phyloP scores from a whole-genome alignment of 1,140 invertebrate species.

The Brachystomella parvula region DNA sequence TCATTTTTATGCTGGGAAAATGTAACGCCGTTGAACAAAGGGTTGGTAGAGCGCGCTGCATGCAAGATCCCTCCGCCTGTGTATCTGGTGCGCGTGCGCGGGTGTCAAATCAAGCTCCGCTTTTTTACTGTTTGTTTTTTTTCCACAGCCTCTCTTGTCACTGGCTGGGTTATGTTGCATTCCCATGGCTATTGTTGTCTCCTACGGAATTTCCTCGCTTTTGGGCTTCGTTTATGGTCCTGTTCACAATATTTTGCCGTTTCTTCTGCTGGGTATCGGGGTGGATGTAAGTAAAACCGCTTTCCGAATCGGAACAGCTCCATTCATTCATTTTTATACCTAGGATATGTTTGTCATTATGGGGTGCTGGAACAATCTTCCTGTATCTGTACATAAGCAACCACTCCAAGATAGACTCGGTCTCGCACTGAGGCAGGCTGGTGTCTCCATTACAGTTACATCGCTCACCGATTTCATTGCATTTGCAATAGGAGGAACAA shows the following conservation, averaged over 20 bases:
- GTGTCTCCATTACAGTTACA: conserved; percentile 72
- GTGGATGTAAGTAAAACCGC: conserved; percentile 49
- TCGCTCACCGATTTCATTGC: conserved; percentile 74
- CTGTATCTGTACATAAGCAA: conserved; percentile 21
- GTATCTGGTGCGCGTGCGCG: too few relatives aligned
- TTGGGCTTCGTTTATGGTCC: conserved; percentile 67
- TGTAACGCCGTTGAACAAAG: conserved; percentile 65
- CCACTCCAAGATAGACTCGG: conserved; percentile 54
- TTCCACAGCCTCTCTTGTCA: conserved; percentile 50
- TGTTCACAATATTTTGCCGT: conserved; percentile 70
- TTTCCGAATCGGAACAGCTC: not conserved
- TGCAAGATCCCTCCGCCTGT: too few relatives aligned
- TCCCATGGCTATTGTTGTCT: conserved; percentile 64
- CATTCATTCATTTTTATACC: not conserved
- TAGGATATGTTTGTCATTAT: conserved; percentile 72
- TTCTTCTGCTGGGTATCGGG: conserved; percentile 69
- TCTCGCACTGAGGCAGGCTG: conserved; percentile 64
- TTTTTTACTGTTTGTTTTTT: conserved; percentile 19
- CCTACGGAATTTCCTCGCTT: conserved; percentile 63
- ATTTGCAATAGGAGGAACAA: conserved; percentile 44
- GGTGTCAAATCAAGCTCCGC: not conserved
- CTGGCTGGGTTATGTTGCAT: conserved; percentile 60
- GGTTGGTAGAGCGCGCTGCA: conserved; percentile 43
- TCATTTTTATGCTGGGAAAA: conserved; percentile 62
- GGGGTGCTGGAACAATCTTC: conserved; percentile 45